These are phyloP conservation scores for Solen grandis DNA, from an alignment of 1,140 invertebrate species.

Conservation along the genomic window DNA sequence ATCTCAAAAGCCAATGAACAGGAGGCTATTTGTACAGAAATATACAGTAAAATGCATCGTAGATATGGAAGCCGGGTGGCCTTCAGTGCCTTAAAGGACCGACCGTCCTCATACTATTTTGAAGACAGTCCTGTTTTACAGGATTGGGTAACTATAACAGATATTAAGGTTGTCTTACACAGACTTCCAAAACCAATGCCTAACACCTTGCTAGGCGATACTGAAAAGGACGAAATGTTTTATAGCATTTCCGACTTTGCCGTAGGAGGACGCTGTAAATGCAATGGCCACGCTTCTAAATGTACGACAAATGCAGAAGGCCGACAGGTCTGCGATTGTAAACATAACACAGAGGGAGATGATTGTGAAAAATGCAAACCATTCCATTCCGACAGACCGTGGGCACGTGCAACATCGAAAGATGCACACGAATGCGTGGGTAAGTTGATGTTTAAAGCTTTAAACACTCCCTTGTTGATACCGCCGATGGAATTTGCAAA, in stretches of 20 bases:
- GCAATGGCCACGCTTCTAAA: constrained; percentile 97
- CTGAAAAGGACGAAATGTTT: constrained; percentile 73
- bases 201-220: constrained; percentile 62
- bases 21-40: constrained; percentile 89
- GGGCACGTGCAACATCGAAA: constrained; percentile 95
- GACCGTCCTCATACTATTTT: constrained; percentile 95
- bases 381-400: constrained; percentile 98
- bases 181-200: not conserved
- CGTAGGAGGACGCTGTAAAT: constrained; percentile 99
- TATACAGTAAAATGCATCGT: constrained; percentile 79
- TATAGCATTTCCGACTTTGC: constrained; percentile 97
- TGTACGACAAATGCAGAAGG: constrained; percentile 87
- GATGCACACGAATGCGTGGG: constrained; percentile 99
- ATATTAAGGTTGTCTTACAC: constrained; percentile 93
- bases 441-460: constrained; percentile 80
- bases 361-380: constrained; percentile 99
- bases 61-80: constrained; percentile 86
- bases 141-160: constrained; percentile 99
- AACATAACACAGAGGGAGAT: constrained; percentile 97
- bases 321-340: constrained; percentile 94
- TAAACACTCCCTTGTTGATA: not conserved
- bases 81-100: constrained; percentile 96
- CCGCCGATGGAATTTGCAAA: not conserved
- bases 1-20: constrained; percentile 79
- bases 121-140: constrained; percentile 97